Evolutionary conservation across 2,797 vertebrate genomes (phyloP).

Genomic region (Macrochelys suwanniensis): DNA sequence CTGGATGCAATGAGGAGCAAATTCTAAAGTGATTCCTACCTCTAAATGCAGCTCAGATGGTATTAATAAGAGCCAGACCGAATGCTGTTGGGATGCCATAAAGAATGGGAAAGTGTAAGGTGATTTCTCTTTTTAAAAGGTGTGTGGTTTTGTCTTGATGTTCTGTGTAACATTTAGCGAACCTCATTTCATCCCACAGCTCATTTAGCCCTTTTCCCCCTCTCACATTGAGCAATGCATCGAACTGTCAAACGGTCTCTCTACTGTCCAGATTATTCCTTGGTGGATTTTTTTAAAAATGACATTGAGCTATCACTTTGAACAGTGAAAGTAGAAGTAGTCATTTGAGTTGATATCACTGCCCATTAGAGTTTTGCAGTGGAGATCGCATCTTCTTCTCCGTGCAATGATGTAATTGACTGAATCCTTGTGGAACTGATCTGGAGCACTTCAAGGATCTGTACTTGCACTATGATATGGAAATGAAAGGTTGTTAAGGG

Average conservation of each 20-base stretch:
- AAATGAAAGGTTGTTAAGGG: not conserved
- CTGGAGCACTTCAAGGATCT: not conserved
- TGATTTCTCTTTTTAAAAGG: not conserved
- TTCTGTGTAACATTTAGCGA: not conserved
- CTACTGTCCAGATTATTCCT: not conserved
- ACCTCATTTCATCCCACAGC: not conserved
- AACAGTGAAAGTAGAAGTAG: not conserved
- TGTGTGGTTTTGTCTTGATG: not conserved
- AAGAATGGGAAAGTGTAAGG: not conserved
- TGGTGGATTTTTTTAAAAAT: not conserved
- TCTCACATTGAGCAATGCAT: not conserved
- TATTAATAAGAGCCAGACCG: not conserved
- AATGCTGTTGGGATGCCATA: not conserved
- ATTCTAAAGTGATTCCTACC: not conserved
- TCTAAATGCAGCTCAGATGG: not conserved
- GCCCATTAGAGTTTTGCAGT: not conserved
- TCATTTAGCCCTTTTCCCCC: not conserved
- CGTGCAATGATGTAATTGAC: conserved; percentile 3
- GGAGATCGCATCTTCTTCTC: conserved; percentile 13
- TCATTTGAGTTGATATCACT: conserved; percentile 21
- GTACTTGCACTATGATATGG: not conserved
- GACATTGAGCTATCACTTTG: not conserved
- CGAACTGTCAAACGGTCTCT: not conserved
- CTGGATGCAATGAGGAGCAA: not conserved
- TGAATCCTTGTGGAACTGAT: conserved; percentile 16